These are phyloP conservation scores for Gortyna flavago DNA, from an alignment of 2,888 invertebrate genomes.

Conservation along the genomic window DNA sequence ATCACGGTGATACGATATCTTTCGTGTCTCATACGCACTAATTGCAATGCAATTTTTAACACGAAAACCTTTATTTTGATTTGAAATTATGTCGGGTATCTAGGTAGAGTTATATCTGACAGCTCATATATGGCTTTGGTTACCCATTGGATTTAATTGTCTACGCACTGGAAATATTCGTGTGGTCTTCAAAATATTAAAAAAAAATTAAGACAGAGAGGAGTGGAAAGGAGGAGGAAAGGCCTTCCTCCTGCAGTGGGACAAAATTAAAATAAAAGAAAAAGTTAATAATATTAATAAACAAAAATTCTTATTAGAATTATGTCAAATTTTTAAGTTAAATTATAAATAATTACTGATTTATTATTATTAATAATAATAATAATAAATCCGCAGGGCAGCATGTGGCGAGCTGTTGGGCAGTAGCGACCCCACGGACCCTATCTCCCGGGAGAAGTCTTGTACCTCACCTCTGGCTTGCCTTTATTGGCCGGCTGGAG, in stretches of 20 bases:
- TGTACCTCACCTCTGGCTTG: no score
- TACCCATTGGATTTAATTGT: slow-evolving; percentile 18
- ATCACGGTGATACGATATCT: slow-evolving; percentile 54
- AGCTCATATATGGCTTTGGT: slow-evolving; percentile 20
- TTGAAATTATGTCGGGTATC: slow-evolving; percentile 36
- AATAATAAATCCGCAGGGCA: no score
- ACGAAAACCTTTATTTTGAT: slow-evolving; percentile 32
- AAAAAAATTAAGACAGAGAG: background rate
- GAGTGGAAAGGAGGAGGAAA: background rate
- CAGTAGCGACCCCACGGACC: no score
- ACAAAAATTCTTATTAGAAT: background rate
- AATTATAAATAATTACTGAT: background rate
- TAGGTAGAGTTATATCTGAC: slow-evolving; percentile 10
- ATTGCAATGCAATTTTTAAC: slow-evolving; percentile 48
- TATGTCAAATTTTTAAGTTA: background rate
- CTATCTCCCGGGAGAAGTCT: no score
- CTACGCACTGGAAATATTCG: background rate
- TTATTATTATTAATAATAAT: no score
- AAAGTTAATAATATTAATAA: background rate
- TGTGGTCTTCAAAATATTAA: background rate
- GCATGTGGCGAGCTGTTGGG: no score
- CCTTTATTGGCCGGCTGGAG: no score
- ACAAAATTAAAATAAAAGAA: background rate
- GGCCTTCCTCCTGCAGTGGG: background rate
- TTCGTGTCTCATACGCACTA: slow-evolving; percentile 30